Evolutionary conservation across 2,888 invertebrate species (phyloP), one percentile per base, ranked within the genome.

Genomic region (Torymus texanus): DNA sequence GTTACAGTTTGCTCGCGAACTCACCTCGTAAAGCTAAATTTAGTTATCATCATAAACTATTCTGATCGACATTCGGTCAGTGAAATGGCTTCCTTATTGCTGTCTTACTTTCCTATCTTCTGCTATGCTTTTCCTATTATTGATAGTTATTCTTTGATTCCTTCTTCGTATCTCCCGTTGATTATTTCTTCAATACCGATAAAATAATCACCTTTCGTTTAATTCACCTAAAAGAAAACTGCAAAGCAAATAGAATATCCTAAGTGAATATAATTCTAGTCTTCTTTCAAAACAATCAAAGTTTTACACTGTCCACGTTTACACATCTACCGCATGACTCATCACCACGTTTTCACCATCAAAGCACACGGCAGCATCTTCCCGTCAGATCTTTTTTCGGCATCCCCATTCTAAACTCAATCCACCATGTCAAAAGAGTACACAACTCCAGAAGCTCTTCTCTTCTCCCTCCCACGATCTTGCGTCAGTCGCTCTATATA

Each of bases 401-500:
- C 41, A 58, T 3, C 11, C 16, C 58, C 58, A n/a, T 16, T 41
- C 41, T 41, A 41, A 41, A 41, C 41, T 41, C 41, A n/a, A 62
- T 10, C n/a, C 62, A 41, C 29, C 29, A 41, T n/a, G 11, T 24
- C 61, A 61, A 13, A 13, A 61, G n/a, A 24, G 14, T 21, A n/a
- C n/a, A 62, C 29, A 62, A 24, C 24, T 29, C 24, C 62, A 14
- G 29, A 13, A 62, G 29, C 21, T n/a, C 13, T 2, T 10, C 8
- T 62, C 21, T 62, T n/a, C 41, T 41, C 56, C 56, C 41, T 24
- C 51, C 50, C n/a, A 21, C 51, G 16, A 18, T 18, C n/a, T 70
- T 62, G 55, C 68, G 62, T 76, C 76, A 68, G 62, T 29, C 14
- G 12, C n/a, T 53, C 24, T 2, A 61, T 51, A 18, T 2, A 41